These are phyloP conservation scores for Drosophila mayaguana DNA, from an alignment of 2,888 invertebrate species.

Conservation along the genomic window DNA sequence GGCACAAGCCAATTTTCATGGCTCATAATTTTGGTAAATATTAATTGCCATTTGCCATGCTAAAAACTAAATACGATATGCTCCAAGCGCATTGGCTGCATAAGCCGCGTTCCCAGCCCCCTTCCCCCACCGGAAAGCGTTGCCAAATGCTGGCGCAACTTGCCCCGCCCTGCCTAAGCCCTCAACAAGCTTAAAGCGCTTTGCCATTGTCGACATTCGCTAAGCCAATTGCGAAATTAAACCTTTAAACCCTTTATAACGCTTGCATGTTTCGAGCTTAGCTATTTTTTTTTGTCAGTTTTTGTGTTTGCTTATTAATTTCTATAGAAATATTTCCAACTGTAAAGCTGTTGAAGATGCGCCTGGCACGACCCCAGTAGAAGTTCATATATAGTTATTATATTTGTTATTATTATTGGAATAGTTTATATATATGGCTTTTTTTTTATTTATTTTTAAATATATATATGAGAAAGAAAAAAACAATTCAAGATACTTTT, in stretches of 20 bases:
- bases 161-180: neutral
- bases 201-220: constrained; percentile 7
- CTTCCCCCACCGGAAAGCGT: neutral
- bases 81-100: too few species aligned
- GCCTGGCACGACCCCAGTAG: too few species aligned
- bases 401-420: too few species aligned
- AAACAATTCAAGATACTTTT: too few species aligned
- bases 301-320: neutral
- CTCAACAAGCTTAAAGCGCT: constrained; percentile 10
- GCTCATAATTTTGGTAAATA: constrained; percentile 53
- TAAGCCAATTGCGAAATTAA: constrained; percentile 15
- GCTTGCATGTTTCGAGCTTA: neutral
- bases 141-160: constrained; percentile 11
- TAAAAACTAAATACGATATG: constrained; percentile 27
- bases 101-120: neutral
- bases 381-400: too few species aligned
- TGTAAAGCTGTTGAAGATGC: too few species aligned
- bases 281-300: neutral
- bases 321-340: neutral
- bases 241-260: neutral
- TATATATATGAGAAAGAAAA: too few species aligned
- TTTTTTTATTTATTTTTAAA: too few species aligned
- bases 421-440: too few species aligned
- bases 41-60: constrained; percentile 51
- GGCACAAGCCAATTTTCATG: constrained; percentile 52